Evolutionary conservation across 2,113 vertebrate species (phyloP).

Genomic region (Cavia aperea): DNA sequence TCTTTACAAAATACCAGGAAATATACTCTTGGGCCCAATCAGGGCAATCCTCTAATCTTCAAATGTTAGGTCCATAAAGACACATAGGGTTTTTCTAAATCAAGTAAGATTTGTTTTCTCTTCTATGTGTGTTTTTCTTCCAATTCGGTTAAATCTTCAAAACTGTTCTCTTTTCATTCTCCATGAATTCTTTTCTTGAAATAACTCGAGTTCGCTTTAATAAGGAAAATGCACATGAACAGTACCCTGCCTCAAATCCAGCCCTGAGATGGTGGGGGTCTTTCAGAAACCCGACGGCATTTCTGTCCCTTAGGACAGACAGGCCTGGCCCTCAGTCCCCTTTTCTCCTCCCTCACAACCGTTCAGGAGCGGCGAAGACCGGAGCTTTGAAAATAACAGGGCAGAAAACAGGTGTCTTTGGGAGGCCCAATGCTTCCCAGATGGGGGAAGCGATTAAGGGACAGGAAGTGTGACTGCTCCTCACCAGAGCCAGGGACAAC

Average conservation of each 20-base stretch:
- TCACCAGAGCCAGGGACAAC: conserved; percentile 71
- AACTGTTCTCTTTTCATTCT: conserved; percentile 8
- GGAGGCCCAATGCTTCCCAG: conserved; percentile 63
- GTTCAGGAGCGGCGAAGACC: conserved; percentile 48
- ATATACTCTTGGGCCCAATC: conserved; percentile 23
- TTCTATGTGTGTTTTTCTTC: background rate
- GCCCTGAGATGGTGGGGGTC: background rate
- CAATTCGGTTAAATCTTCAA: conserved; percentile 20
- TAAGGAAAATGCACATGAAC: background rate
- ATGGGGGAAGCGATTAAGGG: conserved; percentile 72
- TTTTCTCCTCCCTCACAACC: conserved; percentile 54
- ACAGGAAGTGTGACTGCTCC: conserved; percentile 67
- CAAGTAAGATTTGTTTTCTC: conserved; percentile 6
- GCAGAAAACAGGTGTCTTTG: conserved; percentile 77
- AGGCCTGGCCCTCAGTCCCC: conserved; percentile 51
- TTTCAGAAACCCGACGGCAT: conserved; percentile 36
- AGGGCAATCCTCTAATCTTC: conserved; percentile 36
- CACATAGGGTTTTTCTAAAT: background rate
- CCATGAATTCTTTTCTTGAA: conserved; percentile 37
- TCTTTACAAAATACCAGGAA: background rate
- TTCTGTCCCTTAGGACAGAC: background rate
- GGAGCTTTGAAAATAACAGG: conserved; percentile 72
- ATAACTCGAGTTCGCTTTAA: conserved; percentile 46
- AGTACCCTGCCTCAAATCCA: background rate
- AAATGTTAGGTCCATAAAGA: background rate